phyloP scores from a whole-genome alignment of 2,113 vertebrate genomes.

The Rynchops niger region DNA sequence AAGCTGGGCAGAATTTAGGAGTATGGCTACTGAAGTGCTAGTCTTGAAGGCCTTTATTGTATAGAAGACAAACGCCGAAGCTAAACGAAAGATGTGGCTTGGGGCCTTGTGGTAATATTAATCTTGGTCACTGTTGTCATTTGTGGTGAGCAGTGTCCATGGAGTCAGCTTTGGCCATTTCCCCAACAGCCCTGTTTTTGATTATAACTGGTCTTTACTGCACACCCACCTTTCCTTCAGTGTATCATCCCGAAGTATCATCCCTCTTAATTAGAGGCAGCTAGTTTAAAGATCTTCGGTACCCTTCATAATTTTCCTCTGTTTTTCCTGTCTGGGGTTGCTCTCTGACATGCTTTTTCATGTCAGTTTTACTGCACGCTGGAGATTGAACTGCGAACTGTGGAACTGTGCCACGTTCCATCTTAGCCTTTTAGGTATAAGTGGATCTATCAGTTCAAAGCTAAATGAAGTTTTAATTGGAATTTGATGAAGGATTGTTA shows the following conservation, averaged over 20 bases:
- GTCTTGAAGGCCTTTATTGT: not conserved
- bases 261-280: not conserved
- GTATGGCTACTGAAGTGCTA: not conserved
- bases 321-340: not conserved
- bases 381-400: not conserved
- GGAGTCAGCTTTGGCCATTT: not conserved
- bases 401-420: not conserved
- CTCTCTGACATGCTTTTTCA: not conserved
- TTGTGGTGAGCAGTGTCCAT: not conserved
- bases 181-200: not conserved
- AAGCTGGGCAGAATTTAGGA: not conserved
- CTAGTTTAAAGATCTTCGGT: not conserved
- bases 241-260: not conserved
- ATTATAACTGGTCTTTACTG: not conserved
- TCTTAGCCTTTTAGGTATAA: not conserved
- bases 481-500: not conserved
- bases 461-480: not conserved
- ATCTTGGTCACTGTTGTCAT: accelerated
- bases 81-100: not conserved
- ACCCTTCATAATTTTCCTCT: not conserved
- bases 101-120: not conserved
- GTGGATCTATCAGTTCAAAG: not conserved
- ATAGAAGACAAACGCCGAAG: not conserved
- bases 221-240: not conserved
- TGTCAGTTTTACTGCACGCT: not conserved